Conservation (phyloP, 2,797 vertebrate species). For the Alfaro cultratus region DNA sequence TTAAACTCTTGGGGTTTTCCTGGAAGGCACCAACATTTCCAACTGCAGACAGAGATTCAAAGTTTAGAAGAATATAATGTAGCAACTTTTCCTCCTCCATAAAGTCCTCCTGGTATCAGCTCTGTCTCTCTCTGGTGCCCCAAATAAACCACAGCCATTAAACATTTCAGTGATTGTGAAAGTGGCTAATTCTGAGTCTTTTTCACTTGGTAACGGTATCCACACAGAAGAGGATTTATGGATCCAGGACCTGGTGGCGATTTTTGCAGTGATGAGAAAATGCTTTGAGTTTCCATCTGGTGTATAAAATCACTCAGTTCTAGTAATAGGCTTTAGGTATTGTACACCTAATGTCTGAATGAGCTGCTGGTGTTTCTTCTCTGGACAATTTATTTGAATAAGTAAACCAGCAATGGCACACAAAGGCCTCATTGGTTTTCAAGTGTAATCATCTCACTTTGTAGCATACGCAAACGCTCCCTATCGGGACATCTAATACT, state of each 20-base stretch:
- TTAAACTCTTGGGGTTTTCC: background rate
- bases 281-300: background rate
- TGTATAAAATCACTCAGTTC: background rate
- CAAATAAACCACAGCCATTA: background rate
- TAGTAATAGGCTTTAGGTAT: background rate
- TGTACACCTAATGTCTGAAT: background rate
- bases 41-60: background rate
- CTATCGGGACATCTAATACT: constrained; percentile 46
- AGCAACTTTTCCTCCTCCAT: background rate
- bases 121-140: background rate
- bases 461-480: constrained; percentile 25
- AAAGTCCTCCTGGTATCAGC: background rate
- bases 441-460: constrained; percentile 7
- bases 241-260: background rate
- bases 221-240: background rate
- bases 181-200: background rate
- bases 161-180: background rate
- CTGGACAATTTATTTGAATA: background rate
- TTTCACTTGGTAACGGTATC: background rate
- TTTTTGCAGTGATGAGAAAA: background rate
- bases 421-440: background rate
- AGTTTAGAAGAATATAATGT: background rate
- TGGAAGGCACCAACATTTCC: background rate
- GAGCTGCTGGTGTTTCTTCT: background rate
- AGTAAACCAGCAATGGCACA: background rate